These are phyloP conservation scores for Mormyrus lacerda DNA, from an alignment of 2,113 vertebrate species.

Conservation along the genomic window DNA sequence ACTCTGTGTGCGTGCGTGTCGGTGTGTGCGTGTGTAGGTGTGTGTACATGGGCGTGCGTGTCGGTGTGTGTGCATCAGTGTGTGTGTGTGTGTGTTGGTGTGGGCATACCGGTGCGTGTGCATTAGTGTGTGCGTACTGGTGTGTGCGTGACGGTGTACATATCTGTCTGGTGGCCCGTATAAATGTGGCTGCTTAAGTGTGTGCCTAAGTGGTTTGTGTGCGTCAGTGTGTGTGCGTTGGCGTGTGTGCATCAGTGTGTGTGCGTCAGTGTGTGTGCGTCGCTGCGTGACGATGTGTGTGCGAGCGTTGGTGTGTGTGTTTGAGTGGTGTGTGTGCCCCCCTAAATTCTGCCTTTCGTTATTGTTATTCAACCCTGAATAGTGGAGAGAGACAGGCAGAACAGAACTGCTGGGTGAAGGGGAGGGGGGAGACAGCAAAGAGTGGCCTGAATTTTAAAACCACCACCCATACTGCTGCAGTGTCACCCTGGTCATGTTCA, in stretches of 20 bases:
- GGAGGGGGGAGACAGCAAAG: constrained; percentile 6
- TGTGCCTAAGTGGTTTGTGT: not conserved
- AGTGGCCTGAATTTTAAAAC: constrained; percentile 8
- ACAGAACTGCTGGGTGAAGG: not conserved
- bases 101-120: not conserved
- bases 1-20: not conserved
- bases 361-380: constrained; percentile 24
- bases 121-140: too few species aligned
- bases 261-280: too few species aligned
- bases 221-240: too few species aligned
- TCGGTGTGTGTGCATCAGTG: not conserved
- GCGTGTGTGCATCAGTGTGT: too few species aligned
- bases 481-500: not conserved
- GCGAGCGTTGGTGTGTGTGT: not conserved
- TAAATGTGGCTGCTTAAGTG: not conserved
- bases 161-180: not conserved
- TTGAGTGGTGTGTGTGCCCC: not conserved
- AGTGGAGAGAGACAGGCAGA: not conserved
- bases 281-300: too few species aligned
- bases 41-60: not conserved
- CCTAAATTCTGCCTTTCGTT: not conserved
- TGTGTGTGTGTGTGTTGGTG: not conserved
- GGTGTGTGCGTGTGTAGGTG: not conserved
- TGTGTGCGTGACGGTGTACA: not conserved
- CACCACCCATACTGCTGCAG: not conserved